These are phyloP conservation scores for Oreochromis mossambicus DNA, from an alignment of 2,797 vertebrate species.

Conservation along the genomic window DNA sequence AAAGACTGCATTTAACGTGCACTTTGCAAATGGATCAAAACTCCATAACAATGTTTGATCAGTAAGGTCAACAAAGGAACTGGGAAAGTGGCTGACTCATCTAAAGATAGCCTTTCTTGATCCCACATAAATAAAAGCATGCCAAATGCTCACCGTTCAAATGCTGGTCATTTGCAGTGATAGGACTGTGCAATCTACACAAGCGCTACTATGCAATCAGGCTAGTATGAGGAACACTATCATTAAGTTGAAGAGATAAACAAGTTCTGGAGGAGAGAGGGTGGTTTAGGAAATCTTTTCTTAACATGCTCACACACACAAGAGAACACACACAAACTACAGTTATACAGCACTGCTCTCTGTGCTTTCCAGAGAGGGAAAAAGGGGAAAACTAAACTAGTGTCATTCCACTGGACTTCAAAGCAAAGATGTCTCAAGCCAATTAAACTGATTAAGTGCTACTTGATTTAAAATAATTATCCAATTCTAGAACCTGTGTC, in stretches of 20 bases:
- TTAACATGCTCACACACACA: slow-evolving; percentile 48
- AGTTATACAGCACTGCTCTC: neutral
- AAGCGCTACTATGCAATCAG: slow-evolving; percentile 64
- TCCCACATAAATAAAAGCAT: slow-evolving; percentile 59
- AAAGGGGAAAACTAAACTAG: neutral
- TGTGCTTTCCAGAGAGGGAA: neutral
- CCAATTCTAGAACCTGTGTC: neutral
- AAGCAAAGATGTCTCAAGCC: neutral
- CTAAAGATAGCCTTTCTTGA: slow-evolving; percentile 62
- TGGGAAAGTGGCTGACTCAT: slow-evolving; percentile 68
- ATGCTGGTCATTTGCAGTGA: slow-evolving; percentile 64
- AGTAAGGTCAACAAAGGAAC: slow-evolving; percentile 35
- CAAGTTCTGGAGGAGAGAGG: slow-evolving; percentile 45
- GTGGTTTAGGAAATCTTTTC: slow-evolving; percentile 64
- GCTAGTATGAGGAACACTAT: slow-evolving; percentile 52
- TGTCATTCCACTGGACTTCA: neutral
- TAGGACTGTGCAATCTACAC: slow-evolving; percentile 53
- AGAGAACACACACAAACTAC: slow-evolving; percentile 41
- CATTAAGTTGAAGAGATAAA: slow-evolving; percentile 70
- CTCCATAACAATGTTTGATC: slow-evolving; percentile 27
- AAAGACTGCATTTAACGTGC: neutral
- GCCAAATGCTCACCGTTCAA: slow-evolving; percentile 56
- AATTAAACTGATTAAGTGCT: neutral
- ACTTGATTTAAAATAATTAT: neutral
- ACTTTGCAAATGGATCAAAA: neutral